Evolutionary conservation across 1,140 invertebrate genomes (phyloP), one percentile per base, ranked within the genome.

Genomic region (Rhynchophorus ferrugineus): DNA sequence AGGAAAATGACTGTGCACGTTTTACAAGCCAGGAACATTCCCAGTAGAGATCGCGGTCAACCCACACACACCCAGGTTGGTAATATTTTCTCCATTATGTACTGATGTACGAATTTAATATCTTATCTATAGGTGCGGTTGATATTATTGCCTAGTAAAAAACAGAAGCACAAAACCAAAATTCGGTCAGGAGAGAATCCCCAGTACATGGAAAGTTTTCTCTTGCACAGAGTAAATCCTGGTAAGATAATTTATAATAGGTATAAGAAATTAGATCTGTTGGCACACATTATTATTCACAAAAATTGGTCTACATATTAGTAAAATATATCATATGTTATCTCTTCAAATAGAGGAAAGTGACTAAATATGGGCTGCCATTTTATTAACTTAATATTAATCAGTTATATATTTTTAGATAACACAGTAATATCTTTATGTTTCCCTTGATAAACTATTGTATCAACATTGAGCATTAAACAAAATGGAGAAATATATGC

Each of bases 151-250:
- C 93, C 92, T 0, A 83, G 86, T 57, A 93, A 93, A 62, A 94
- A 93, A 68, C 90, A 94, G 65, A 89, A 92, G 60, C 87, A 89
- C 67, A 95, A 95, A 71, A 95, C 91, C 3, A 89, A 91, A 70
- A 87, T 93, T 16, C 81, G 90, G 47, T 81, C 85, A 52, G 90
- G 90, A 1, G 84, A 89, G 60, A 89, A 86, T 64, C 91, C 91
- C 1, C 85, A 91, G 62, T 95, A 89, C 64, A 87, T 93, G 79
- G 92, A 95, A 67, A 91, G 86, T 60, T 94, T 95, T 69, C 75
- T 91, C 33, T 81, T 96, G 54, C 89, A 83, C 68, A 85, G 91
- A 67, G 89, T 95, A 33, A 91, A 90, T 73, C 89, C 88, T 72
- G 85, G 85, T 54, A 42, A 45, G 33, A 38, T 37, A 6, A 24